Conservation (phyloP, 2,797 vertebrate genomes). For the Leptodactylus fallax region DNA sequence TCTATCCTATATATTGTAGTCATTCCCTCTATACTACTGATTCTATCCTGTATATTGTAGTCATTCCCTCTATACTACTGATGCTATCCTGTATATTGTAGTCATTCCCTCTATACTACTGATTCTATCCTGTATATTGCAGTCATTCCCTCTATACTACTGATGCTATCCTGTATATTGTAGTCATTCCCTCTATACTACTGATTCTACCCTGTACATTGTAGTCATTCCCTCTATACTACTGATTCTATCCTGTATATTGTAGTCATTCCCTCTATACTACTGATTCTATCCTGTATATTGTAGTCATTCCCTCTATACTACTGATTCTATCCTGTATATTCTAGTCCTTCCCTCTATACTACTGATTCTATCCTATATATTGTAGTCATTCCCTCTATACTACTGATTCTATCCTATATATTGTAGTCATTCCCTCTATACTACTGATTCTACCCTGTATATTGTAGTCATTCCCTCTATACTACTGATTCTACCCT, state of each 20-base stretch:
- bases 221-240: background rate
- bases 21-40: background rate
- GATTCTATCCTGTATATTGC: background rate
- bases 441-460: no score
- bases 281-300: background rate
- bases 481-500: background rate
- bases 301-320: background rate
- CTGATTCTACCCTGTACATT: background rate
- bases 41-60: background rate
- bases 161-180: background rate
- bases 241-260: background rate
- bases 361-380: no score
- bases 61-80: background rate
- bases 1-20: no score
- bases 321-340: no score
- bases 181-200: background rate
- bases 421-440: no score
- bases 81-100: background rate
- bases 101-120: no score
- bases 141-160: background rate
- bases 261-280: background rate
- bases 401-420: no score
- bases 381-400: no score
- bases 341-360: no score
- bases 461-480: no score